Evolutionary conservation across 2,797 vertebrate species (phyloP).

Genomic region (Mormyrops attenuatus): DNA sequence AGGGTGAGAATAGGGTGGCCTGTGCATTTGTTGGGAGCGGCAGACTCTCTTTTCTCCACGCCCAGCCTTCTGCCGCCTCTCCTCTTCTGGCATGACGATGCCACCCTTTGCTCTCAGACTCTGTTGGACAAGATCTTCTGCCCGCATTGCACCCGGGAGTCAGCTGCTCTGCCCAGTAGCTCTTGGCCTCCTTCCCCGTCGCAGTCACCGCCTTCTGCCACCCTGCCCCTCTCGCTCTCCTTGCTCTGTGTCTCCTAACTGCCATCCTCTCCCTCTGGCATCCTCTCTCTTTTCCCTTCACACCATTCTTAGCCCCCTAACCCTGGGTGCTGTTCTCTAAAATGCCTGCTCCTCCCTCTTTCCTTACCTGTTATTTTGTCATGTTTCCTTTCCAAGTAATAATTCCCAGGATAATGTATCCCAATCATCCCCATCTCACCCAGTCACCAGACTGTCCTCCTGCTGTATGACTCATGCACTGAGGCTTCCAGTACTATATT

Average conservation of each 20-base stretch:
- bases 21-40: background rate
- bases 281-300: background rate
- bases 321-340: background rate
- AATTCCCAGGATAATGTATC: background rate
- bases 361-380: background rate
- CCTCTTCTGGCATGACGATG: background rate
- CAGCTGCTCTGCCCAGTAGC: background rate
- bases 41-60: background rate
- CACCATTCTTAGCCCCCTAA: background rate
- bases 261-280: background rate
- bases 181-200: background rate
- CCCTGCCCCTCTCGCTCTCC: background rate
- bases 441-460: background rate
- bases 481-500: background rate
- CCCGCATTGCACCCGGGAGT: background rate
- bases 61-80: background rate
- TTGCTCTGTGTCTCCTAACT: background rate
- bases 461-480: background rate
- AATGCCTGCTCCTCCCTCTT: background rate
- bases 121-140: background rate
- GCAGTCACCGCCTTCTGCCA: background rate
- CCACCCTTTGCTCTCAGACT: slow-evolving; percentile 8
- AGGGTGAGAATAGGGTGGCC: background rate
- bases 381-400: background rate
- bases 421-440: background rate